Percentiles rank a stretch among this genome's conserved stretches.
phyloP scores from a whole-genome alignment of 2,797 vertebrate species.

The Malurus splendens region DNA sequence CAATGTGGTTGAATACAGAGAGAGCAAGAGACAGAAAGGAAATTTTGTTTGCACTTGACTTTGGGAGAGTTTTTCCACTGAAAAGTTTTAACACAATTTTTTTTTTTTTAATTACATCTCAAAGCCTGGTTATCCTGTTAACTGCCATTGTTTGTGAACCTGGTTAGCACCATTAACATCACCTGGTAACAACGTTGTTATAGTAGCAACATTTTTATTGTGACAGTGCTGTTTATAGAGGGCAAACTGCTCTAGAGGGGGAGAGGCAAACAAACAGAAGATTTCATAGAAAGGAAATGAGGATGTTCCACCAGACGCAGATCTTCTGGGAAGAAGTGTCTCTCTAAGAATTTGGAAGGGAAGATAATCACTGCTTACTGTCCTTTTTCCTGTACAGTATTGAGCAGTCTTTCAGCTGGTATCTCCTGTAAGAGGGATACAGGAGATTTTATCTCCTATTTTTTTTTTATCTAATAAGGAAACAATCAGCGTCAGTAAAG shows the following conservation, averaged over 20 bases:
- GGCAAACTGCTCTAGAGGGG: neutral
- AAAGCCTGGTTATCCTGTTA: neutral
- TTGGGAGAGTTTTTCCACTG: neutral
- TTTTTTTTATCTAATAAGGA: neutral
- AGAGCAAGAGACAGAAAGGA: neutral
- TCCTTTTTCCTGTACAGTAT: neutral
- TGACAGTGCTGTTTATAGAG: neutral
- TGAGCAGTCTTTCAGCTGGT: neutral
- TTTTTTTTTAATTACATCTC: neutral
- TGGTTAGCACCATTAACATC: neutral
- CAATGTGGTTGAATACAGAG: rapidly evolving
- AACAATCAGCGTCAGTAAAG: neutral
- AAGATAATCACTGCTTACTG: neutral
- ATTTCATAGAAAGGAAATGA: neutral
- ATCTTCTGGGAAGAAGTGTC: neutral
- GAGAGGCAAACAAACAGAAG: neutral
- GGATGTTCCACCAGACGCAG: neutral
- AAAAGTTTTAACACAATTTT: neutral
- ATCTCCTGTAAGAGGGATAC: neutral
- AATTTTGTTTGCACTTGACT: neutral
- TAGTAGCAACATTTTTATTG: neutral
- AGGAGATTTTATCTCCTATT: neutral
- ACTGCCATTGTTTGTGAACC: neutral
- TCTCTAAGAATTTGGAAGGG: neutral
- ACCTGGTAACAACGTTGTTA: neutral